Evolutionary conservation across 2,113 vertebrate species (phyloP), one percentile per base, ranked within the genome.

Genomic region (Podarcis muralis): DNA sequence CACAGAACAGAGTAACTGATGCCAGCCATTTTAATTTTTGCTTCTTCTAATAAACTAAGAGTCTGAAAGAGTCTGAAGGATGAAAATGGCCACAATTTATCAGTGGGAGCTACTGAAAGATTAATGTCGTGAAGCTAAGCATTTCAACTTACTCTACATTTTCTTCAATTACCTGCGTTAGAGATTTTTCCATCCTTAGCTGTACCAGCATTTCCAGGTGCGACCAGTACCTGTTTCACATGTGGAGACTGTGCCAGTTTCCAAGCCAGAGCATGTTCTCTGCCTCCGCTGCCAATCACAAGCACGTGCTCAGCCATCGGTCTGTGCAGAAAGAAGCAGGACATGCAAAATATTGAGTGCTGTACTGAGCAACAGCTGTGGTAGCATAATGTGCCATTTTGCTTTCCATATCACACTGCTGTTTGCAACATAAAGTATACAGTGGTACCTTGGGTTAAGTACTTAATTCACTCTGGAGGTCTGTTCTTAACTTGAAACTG

Each of bases 221-320:
- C 97, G 6, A 98, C 98, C 85, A 98, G 93, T 48, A 99, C 98
- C 68, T 98, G 96, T 91, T 97, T 97, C 71, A 99, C 87, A n/a
- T 95, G 97, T 1, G 92, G 89, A 1, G 98, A 98, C 95, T 98
- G 98, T 15, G 98, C 97, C 89, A 99, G 93, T 89, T 98, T 99
- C 98, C 98, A 98, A 53, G 98, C 98, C 93, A 99, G 94, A 0
- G 97, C 94, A 4, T 99, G 98, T 69, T 99, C 99, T 78, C 98
- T 97, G 8, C 98, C 99, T 0, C 99, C 98, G 0, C 93, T 93
- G 81, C 99, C 99, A 8, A 99, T 95, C 62, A 99, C 97, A 95
- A 99, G 97, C 84, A 99, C 97, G 3, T 35, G 97, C 78, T 98
- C 97, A 1, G 98, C 97, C 98, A 99, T 99, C 84, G 89, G 35